Evolutionary conservation across 2,888 invertebrate species (phyloP).

Genomic region (Arrhopalites spinosus): DNA sequence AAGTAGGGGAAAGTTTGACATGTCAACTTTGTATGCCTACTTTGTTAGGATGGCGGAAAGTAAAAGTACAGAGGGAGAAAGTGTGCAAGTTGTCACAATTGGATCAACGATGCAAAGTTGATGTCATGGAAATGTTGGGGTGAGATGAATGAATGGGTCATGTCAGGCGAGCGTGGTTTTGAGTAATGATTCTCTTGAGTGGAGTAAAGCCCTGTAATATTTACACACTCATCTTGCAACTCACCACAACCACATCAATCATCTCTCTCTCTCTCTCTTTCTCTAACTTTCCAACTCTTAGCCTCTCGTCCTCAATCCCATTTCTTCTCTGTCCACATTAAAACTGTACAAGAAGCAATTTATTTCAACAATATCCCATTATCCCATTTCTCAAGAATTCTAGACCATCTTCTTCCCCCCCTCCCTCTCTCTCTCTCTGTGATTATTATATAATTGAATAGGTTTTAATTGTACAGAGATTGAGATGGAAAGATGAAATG

Average conservation of each 20-base stretch:
- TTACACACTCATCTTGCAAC: background rate
- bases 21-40: background rate
- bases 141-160: slow-evolving; percentile 21
- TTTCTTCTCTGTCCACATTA: too few relatives aligned
- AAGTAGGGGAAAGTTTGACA: too few relatives aligned
- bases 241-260: background rate
- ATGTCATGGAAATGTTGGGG: slow-evolving; percentile 15
- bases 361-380: too few relatives aligned
- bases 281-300: too few relatives aligned
- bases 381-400: too few relatives aligned
- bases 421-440: background rate
- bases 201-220: background rate
- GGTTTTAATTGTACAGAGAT: background rate
- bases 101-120: slow-evolving; percentile 12
- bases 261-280: background rate
- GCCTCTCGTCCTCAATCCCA: too few relatives aligned
- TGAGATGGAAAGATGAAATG: background rate
- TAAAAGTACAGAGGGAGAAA: background rate
- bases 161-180: slow-evolving; percentile 1
- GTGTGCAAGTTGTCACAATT: slow-evolving; percentile 16
- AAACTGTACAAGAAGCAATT: too few relatives aligned
- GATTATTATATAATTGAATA: background rate
- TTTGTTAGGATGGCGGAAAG: background rate
- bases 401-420: background rate
- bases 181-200: background rate